Base-by-base conservation (phyloP, 2,888 invertebrate genomes). In the Pristionchus exspectatus region DNA sequence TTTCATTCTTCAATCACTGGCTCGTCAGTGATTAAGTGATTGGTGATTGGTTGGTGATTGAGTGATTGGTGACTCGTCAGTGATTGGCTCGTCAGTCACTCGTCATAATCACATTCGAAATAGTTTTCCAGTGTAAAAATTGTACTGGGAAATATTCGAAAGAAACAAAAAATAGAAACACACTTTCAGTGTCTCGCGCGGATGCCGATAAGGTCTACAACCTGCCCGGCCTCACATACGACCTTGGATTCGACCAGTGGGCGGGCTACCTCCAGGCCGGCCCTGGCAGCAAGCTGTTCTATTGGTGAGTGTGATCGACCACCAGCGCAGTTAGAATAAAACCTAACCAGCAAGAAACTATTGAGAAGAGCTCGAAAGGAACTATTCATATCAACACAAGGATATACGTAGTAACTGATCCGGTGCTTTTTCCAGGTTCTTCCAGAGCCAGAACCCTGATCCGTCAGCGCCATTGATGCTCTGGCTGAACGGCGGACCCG, bases 171-270 rank as follows among this genome's bases (percentile, higher is more conserved):
- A 38, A 38, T 74, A 33, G 1, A n/a, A 69, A 69, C 3, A n/a
- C 72, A 30, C 9, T 85, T 33, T n/a, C 87, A 87, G 87, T 87
- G 0, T 69, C 69, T 27, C 87, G 87, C 14, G 50, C 44, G 5
- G 69, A 69, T n/a, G 87, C 87, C n/a, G 87, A 87, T 21, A 27
- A 33, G 4, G 24, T 74, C 74, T 59, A 88, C 54, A 91, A 94
- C 50, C 92, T 94, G 30, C 94, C 94, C 54, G 94, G 94, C 54
- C 88, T 94, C 16, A 94, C 94, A 0, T 94, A 90, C 90, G 90
- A 90, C 24, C 91, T 90, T 14, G 92, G 90, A 69, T 96, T 96
- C 95, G 95, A 95, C 86, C 96, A 96, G 63, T 96, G 95, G 91
- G 95, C 96, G 21, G 96, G 96, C n/a, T 96, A 94, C 85, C 90